A percentile compares a stretch with the other conserved stretches of the same genome.
These are phyloP conservation scores for Drosophila macrothrix DNA, from an alignment of 2,888 invertebrate genomes.

Conservation along the genomic window DNA sequence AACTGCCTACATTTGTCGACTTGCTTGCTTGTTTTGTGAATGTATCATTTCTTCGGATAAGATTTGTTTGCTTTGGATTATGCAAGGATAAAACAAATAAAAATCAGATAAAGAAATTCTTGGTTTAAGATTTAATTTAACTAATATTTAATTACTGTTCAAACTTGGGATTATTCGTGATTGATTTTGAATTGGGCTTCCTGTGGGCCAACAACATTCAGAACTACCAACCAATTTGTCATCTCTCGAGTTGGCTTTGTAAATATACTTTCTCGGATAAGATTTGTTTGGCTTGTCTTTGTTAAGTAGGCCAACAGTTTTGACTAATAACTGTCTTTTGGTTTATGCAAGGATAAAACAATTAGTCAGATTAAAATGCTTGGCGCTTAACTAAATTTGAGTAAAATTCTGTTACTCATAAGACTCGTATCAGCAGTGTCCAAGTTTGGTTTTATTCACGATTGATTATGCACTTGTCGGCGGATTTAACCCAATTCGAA, in stretches of 20 bases:
- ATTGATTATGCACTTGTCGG: slow-evolving; percentile 20
- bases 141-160: neutral
- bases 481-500: slow-evolving; percentile 23
- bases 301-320: neutral
- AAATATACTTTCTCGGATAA: neutral
- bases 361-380: neutral
- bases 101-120: neutral
- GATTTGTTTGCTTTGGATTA: slow-evolving; percentile 14
- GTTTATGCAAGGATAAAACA: neutral
- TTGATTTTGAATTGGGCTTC: neutral
- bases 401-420: neutral
- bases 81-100: neutral
- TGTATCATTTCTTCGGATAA: slow-evolving; percentile 19
- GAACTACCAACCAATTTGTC: neutral
- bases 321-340: neutral
- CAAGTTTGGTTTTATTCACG: neutral
- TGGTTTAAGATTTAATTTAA: neutral
- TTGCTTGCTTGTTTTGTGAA: slow-evolving; percentile 40
- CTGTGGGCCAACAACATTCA: neutral
- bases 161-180: neutral
- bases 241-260: neutral
- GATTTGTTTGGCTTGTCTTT: neutral
- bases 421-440: neutral
- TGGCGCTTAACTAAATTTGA: neutral
- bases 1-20: slow-evolving; percentile 33